phyloP scores from a whole-genome alignment of 2,113 vertebrate species.

The Collichthys lucidus region DNA sequence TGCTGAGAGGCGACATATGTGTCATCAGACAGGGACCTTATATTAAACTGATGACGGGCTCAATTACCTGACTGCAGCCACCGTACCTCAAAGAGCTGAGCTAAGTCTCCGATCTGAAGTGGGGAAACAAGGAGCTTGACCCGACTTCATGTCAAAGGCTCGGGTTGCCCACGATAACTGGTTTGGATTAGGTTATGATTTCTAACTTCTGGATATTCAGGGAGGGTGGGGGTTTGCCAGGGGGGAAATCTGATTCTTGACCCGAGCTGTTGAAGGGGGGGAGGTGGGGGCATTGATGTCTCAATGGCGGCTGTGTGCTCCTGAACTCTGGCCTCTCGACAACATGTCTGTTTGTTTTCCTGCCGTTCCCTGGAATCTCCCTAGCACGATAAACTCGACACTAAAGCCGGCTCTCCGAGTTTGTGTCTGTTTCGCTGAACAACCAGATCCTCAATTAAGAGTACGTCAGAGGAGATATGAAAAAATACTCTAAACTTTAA shows the following conservation, averaged over 20 bases:
- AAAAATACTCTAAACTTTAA: slow-evolving; percentile 76
- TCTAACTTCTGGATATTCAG: slow-evolving; percentile 70
- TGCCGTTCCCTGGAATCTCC: slow-evolving; percentile 66
- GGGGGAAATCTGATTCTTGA: slow-evolving; percentile 71
- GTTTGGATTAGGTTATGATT: slow-evolving; percentile 65
- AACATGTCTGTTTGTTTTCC: slow-evolving; percentile 81
- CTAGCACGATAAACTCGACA: slow-evolving; percentile 66
- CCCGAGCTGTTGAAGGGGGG: slow-evolving; percentile 48
- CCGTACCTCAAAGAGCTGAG: slow-evolving; percentile 53
- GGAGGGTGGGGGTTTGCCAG: slow-evolving; percentile 40
- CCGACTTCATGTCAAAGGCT: slow-evolving; percentile 40
- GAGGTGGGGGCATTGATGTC: slow-evolving; percentile 54
- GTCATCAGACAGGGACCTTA: slow-evolving; percentile 74
- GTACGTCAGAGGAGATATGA: slow-evolving; percentile 55
- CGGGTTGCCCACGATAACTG: slow-evolving; percentile 50
- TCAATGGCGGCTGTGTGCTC: slow-evolving; percentile 75
- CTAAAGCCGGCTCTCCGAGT: slow-evolving; percentile 11
- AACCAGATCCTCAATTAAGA: slow-evolving; percentile 67
- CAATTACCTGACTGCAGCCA: slow-evolving; percentile 75
- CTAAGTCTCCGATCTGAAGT: slow-evolving; percentile 47
- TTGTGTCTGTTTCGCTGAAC: slow-evolving; percentile 56
- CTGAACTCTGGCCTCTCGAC: slow-evolving; percentile 80
- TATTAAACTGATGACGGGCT: slow-evolving; percentile 73
- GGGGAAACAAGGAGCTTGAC: slow-evolving; percentile 61
- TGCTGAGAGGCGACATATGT: slow-evolving; percentile 71